Conservation (phyloP, 2,113 vertebrate species). For the Lepisosteus osseus region DNA sequence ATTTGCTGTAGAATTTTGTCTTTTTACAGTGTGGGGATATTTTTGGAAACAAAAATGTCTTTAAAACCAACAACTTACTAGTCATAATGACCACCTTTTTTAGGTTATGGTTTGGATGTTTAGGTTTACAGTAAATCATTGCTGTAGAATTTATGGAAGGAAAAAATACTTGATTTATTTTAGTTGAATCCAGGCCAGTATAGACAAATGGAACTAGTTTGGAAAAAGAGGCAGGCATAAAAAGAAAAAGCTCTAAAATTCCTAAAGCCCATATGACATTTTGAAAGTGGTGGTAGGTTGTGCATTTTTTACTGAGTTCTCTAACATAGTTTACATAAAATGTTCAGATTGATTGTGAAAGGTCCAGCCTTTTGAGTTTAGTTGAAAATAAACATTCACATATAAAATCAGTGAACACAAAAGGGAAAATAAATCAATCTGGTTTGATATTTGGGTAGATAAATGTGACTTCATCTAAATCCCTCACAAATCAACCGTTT, state of each 20-base stretch:
- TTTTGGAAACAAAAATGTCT: too few species aligned
- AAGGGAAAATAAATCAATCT: neutral
- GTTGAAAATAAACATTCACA: neutral
- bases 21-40: too few species aligned
- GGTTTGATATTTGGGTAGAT: conserved; percentile 10
- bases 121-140: neutral
- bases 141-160: neutral
- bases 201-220: conserved; percentile 6
- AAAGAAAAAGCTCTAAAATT: conserved; percentile 7
- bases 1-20: too few species aligned
- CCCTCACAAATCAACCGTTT: conserved; percentile 59
- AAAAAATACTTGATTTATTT: conserved; percentile 5
- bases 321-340: neutral
- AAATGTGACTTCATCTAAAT: conserved; percentile 43
- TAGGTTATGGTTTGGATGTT: neutral
- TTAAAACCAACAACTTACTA: too few species aligned
- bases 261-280: neutral
- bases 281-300: neutral
- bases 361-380: too few species aligned
- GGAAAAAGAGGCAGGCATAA: too few species aligned
- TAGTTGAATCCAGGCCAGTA: conserved; percentile 6
- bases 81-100: too few species aligned
- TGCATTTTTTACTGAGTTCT: neutral
- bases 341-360: neutral
- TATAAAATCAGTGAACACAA: neutral